Evolutionary conservation across 2,797 vertebrate species (phyloP).

Genomic region (Esox lucius): DNA sequence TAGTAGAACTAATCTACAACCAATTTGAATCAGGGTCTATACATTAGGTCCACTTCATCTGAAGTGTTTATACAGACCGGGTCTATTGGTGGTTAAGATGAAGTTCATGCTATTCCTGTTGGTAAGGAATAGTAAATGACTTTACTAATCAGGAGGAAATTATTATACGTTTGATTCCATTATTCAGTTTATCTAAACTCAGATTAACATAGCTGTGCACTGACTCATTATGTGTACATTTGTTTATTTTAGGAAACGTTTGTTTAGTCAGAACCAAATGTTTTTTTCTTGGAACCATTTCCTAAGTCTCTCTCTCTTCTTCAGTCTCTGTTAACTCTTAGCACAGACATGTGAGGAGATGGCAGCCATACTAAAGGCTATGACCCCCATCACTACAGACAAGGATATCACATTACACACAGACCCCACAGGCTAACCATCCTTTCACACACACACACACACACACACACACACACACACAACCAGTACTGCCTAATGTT

Average conservation of each 20-base stretch:
- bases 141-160: slow-evolving; percentile 34
- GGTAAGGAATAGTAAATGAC: too few species aligned
- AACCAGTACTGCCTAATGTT: slow-evolving; percentile 43
- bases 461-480: slow-evolving; percentile 34
- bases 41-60: slow-evolving; percentile 47
- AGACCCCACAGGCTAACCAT: background rate
- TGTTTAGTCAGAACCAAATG: background rate
- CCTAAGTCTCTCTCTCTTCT: slow-evolving; percentile 19
- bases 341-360: slow-evolving; percentile 68
- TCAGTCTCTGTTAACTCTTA: slow-evolving; percentile 72
- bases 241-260: background rate
- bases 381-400: slow-evolving; percentile 69
- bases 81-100: slow-evolving; percentile 50
- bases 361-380: slow-evolving; percentile 39
- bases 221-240: background rate
- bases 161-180: slow-evolving; percentile 14
- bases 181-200: background rate
- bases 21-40: slow-evolving; percentile 54
- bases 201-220: background rate
- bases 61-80: slow-evolving; percentile 59
- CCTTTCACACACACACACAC: slow-evolving; percentile 34
- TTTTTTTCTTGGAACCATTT: background rate
- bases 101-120: background rate
- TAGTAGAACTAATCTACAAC: slow-evolving; percentile 26
- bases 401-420: slow-evolving; percentile 69